A percentile compares a stretch with the other conserved stretches of the same genome.
Conservation (phyloP, 2,113 vertebrate genomes). For the Saguinus midas region DNA sequence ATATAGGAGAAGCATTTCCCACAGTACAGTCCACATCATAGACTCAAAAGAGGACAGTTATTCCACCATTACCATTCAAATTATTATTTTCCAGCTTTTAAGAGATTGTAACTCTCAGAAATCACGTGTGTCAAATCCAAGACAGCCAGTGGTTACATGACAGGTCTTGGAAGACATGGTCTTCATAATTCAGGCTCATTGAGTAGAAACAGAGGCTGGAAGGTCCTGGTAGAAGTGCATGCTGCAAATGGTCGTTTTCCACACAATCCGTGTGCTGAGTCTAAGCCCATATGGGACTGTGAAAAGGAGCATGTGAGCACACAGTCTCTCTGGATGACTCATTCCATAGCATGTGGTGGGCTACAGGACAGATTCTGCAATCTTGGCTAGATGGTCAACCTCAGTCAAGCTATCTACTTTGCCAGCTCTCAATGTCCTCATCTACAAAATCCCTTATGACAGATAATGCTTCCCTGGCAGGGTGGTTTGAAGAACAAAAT, state of each 20-base stretch:
- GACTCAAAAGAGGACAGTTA: background rate
- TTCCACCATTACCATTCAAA: background rate
- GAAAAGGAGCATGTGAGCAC: background rate
- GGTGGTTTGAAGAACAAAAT: background rate
- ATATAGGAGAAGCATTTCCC: background rate
- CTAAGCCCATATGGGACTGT: background rate
- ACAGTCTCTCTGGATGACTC: background rate
- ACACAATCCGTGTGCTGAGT: accelerated
- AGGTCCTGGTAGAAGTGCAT: too few species aligned
- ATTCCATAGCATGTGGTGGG: background rate
- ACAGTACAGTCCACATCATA: too few species aligned
- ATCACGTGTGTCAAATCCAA: background rate
- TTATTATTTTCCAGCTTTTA: background rate
- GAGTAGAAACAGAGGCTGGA: too few species aligned
- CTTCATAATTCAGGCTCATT: accelerated
- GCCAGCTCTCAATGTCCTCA: accelerated
- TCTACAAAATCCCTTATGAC: background rate
- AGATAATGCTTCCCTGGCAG: background rate
- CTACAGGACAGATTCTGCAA: background rate
- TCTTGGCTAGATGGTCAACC: too few species aligned
- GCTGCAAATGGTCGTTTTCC: too few species aligned
- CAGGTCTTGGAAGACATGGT: background rate
- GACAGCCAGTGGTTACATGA: accelerated
- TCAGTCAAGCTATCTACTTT: background rate
- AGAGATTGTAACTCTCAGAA: background rate